Conservation (phyloP, 2,888 invertebrate genomes). For the Argyresthia goedartella region DNA sequence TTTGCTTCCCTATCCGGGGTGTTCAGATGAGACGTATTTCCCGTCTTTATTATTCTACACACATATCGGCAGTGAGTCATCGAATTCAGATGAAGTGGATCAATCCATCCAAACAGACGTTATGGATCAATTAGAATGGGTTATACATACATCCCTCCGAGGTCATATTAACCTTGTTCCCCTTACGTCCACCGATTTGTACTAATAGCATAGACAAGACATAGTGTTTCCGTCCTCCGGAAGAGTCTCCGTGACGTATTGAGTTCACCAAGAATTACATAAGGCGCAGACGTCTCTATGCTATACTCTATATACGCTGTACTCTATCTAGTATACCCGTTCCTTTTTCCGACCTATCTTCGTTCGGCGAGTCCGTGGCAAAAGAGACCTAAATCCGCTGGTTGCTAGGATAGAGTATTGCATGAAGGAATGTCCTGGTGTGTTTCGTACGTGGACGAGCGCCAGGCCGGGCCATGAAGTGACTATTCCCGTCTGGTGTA, state of each 20-base stretch:
- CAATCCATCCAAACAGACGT: background rate
- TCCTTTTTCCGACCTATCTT: constrained; percentile 27
- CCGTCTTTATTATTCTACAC: no score
- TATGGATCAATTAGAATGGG: background rate
- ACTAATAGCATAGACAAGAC: no score
- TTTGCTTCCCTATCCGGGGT: no score
- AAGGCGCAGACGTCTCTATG: constrained; percentile 58
- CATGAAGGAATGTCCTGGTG: constrained; percentile 28
- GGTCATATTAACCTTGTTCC: constrained; percentile 30
- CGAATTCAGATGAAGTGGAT: background rate
- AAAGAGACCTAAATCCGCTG: constrained; percentile 33
- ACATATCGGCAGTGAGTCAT: background rate
- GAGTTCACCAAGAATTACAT: constrained; percentile 63
- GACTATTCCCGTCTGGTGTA: constrained; percentile 67
- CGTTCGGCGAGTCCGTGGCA: constrained; percentile 19
- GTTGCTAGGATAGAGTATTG: constrained; percentile 40
- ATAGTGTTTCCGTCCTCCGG: constrained; percentile 45
- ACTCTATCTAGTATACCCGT: constrained; percentile 54
- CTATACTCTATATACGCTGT: no score
- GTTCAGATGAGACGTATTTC: no score
- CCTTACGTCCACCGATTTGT: constrained; percentile 17
- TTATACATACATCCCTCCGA: constrained; percentile 16
- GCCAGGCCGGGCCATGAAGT: constrained; percentile 64
- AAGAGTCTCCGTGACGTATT: constrained; percentile 56
- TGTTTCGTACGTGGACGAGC: constrained; percentile 44